Evolutionary conservation across 2,113 vertebrate species (phyloP), one percentile per base, ranked within the genome.

Genomic region (Cyrtonyx montezumae): DNA sequence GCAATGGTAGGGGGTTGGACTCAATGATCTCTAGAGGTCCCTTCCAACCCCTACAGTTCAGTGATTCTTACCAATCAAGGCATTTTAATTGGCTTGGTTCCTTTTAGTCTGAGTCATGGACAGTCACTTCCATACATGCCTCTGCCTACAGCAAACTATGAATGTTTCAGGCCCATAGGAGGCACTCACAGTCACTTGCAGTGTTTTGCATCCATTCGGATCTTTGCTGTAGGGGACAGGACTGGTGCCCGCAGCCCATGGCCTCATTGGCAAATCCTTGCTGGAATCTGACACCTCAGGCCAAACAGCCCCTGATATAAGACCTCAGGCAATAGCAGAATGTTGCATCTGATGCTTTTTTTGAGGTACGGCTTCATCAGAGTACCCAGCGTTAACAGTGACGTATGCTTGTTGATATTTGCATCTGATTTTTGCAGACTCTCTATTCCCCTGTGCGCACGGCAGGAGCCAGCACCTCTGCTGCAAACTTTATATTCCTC

Each of bases 61-160:
- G 40, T 40, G 40, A 40, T 40, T 40, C 51, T 28, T 53, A 28
- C 26, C 15, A 5, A 4, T 13, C 0, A 0, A 61, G 2, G 14
- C 0, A 0, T 49, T 85, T 83, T 6, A 49, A 40, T 21, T 75
- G 73, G 19, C 22, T 37, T 56, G 79, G 28, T 68, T 32, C 59
- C 15, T 40, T 91, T 67, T 9, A 85, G 48, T 37, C 13, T 10
- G 18, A n/a, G 67, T 67, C 32, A 74, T 80, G 59, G 43, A 37
- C 56, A 66, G 30, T 5, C 40, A 89, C 23, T 74, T 22, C 34
- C 32, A 10, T 18, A 19, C 0, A 1, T 32, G 17, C 16, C 45
- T 73, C 49, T 71, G 55, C 34, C 62, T 69, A 5, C 4, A 40
- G 18, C 40, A 30, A n/a, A 23, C 69, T 36, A 4, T 51, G 25